These are phyloP conservation scores for Anguilla anguilla DNA, from an alignment of 2,797 vertebrate species.

Conservation along the genomic window DNA sequence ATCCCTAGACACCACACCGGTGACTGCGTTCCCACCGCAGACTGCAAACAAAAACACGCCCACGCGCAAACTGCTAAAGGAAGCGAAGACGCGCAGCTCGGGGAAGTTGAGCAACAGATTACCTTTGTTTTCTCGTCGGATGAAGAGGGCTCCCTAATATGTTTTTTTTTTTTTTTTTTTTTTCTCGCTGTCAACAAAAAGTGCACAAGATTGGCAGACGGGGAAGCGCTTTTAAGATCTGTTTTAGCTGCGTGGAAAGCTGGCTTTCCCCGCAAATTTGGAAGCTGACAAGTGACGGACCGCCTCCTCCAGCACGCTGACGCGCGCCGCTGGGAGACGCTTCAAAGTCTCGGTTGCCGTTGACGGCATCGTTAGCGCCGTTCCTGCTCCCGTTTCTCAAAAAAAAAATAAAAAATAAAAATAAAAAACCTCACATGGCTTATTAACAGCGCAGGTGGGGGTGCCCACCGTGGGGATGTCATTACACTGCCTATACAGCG, in stretches of 20 bases:
- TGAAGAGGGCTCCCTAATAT: neutral
- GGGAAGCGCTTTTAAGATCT: constrained; percentile 30
- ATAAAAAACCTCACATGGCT: constrained; percentile 37
- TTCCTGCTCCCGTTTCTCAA: constrained; percentile 30
- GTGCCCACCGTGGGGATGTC: constrained; percentile 36
- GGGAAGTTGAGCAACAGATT: constrained; percentile 6
- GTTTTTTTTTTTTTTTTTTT: neutral
- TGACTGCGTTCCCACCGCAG: constrained; percentile 6
- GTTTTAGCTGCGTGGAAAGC: constrained; percentile 35
- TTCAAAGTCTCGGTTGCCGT: constrained; percentile 48
- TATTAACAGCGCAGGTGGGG: constrained; percentile 50
- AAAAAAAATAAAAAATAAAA: no score
- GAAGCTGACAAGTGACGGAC: constrained; percentile 48
- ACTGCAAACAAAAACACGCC: neutral
- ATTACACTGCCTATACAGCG: constrained; percentile 43
- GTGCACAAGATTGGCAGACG: constrained; percentile 28
- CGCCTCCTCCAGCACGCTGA: constrained; percentile 45
- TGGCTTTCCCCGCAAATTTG: constrained; percentile 43
- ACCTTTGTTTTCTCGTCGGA: neutral
- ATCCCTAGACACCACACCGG: neutral
- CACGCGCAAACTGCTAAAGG: neutral
- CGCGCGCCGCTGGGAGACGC: constrained; percentile 43
- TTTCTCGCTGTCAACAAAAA: constrained; percentile 36
- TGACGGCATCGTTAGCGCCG: constrained; percentile 44
- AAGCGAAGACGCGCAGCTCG: neutral